Base-by-base conservation (phyloP, 2,888 invertebrate genomes). In the Lasioglossum lativentre region DNA sequence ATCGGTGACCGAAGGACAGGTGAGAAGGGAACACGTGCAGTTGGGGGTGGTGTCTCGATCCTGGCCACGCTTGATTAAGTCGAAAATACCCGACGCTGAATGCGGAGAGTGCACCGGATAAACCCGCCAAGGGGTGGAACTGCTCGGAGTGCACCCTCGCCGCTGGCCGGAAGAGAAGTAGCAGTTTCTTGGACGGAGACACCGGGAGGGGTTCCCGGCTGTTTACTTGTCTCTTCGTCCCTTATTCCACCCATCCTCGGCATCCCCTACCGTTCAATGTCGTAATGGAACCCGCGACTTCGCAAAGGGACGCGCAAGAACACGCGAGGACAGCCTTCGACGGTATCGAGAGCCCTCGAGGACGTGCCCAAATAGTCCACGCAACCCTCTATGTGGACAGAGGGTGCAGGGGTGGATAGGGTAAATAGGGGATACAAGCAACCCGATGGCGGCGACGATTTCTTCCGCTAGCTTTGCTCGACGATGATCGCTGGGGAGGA, bases 11-110 rank as follows among this genome's bases (percentile, higher is more conserved):
- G 40, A 38, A 42, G 45, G 23, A 30, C 12, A 38, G 30, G 63
- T n/a, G 47, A 2, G 68, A 34, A 47, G 30, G 47, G 52, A 47
- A 16, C 63, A 6, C 16, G 63, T 6, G 63, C 63, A 6, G 63
- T 14, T 63, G 63, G 16, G 16, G 19, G 23, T 12, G 63, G 47
- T 27, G 42, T 12, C 74, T 77, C 80, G 79, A 80, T 79, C 75
- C 78, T 70, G 68, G 56, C 40, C 78, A 78, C 84, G 86, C 83
- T 91, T 92, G 90, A 91, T 92, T 91, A 90, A 92, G 89, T 86
- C 83, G 82, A 88, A n/a, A 90, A 90, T 88, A 81, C 68, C 16
- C 40, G 42, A 56, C 38, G 56, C 4, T 34, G 59, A 66, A 52
- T 4, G 12, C 27, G 30, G 66, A 75, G 56, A 68, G 56, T 10